Conservation (phyloP, 1,140 invertebrate species). For the Mylabris phalerata region DNA sequence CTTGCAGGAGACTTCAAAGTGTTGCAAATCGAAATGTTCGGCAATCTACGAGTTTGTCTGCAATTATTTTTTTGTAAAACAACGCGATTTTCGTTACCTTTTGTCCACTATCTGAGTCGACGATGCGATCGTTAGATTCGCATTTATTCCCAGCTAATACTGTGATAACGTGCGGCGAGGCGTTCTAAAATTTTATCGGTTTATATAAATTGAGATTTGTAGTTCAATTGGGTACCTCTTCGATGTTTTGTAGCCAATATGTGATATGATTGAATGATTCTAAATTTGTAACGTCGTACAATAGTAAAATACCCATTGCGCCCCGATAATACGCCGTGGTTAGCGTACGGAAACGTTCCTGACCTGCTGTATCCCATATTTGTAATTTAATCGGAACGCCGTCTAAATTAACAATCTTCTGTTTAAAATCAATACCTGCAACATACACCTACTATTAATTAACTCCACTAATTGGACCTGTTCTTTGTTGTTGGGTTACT, state of each 20-base stretch:
- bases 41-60: constrained; percentile 58
- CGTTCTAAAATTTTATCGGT: constrained; percentile 55
- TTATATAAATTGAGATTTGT: no score
- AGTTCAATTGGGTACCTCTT: constrained; percentile 53
- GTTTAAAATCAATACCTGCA: constrained; percentile 80
- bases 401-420: constrained; percentile 81
- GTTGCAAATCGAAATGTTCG: constrained; percentile 85
- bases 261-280: constrained; percentile 81
- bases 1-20: constrained; percentile 89
- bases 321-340: constrained; percentile 83
- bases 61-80: not conserved
- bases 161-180: constrained; percentile 77
- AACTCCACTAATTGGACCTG: not conserved
- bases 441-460: constrained; percentile 1
- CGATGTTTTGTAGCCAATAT: constrained; percentile 81
- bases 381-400: constrained; percentile 80
- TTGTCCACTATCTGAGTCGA: constrained; percentile 69
- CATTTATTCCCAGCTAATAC: constrained; percentile 81
- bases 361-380: constrained; percentile 75
- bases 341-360: constrained; percentile 71
- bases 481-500: not conserved
- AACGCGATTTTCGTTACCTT: constrained; percentile 49
- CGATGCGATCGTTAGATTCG: constrained; percentile 64
- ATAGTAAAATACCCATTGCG: constrained; percentile 78
- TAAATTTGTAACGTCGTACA: constrained; percentile 81